A percentile compares a stretch with the other conserved stretches of the same genome.
phyloP scores from a whole-genome alignment of 2,888 invertebrate species.

The Dilophus febrilis region DNA sequence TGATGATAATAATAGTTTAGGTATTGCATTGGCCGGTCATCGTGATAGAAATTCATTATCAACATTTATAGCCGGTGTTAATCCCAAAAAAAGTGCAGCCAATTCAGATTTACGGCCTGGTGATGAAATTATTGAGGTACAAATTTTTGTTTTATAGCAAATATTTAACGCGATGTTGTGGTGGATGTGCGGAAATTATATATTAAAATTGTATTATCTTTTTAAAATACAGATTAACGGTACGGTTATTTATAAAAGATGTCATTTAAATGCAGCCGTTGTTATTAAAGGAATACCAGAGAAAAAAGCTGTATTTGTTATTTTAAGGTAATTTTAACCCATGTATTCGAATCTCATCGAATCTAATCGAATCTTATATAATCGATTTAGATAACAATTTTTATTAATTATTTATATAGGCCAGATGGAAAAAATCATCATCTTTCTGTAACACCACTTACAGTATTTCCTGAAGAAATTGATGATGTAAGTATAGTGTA shows the following conservation, averaged over 20 bases:
- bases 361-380: too few species aligned
- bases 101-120: slow-evolving; percentile 67
- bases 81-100: slow-evolving; percentile 68
- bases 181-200: neutral
- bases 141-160: neutral
- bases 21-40: slow-evolving; percentile 87
- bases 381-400: too few species aligned
- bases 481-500: slow-evolving; percentile 72
- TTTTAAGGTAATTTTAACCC: slow-evolving; percentile 53
- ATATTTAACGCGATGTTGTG: neutral
- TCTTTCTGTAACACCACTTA: slow-evolving; percentile 77
- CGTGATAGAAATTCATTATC: slow-evolving; percentile 88
- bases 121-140: slow-evolving; percentile 86
- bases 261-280: slow-evolving; percentile 91
- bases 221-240: slow-evolving; percentile 66
- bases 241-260: slow-evolving; percentile 78
- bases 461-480: slow-evolving; percentile 67
- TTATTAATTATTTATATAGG: too few species aligned
- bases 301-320: slow-evolving; percentile 67
- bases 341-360: too few species aligned
- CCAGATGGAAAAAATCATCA: neutral
- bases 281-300: slow-evolving; percentile 83
- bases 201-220: neutral
- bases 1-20: slow-evolving; percentile 59
- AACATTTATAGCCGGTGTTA: slow-evolving; percentile 89